phyloP scores from a whole-genome alignment of 30 jellyfish, hydroid and myxozoan species.

The Hydractinia symbiolongicarpus region DNA sequence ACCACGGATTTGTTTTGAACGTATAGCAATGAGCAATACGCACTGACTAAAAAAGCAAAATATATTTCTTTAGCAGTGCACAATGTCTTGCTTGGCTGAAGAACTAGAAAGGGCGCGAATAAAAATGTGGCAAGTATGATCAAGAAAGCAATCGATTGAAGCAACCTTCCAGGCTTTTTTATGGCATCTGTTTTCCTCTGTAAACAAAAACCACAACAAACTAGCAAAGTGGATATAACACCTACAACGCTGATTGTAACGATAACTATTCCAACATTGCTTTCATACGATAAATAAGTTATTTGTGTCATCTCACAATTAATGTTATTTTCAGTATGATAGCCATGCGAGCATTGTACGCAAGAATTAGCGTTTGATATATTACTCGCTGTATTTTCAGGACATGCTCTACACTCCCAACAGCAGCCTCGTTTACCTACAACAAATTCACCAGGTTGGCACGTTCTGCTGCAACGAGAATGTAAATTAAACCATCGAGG shows the following conservation, averaged over 20 bases:
- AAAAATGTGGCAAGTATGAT: not conserved
- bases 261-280: not conserved
- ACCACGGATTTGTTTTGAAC: slow-evolving; percentile 1
- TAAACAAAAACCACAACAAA: not conserved
- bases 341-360: slow-evolving; percentile 8
- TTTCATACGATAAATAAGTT: not conserved
- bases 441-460: slow-evolving; percentile 2
- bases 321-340: not conserved
- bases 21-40: not conserved
- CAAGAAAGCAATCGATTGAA: not conserved
- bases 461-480: slow-evolving; percentile 5
- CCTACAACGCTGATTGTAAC: not conserved
- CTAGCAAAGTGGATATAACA: not conserved
- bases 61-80: slow-evolving; percentile 4
- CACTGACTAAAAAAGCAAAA: not conserved
- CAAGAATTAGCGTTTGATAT: not conserved
- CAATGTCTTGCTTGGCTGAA: not conserved
- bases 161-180: not conserved
- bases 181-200: not conserved
- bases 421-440: slow-evolving; percentile 2
- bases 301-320: not conserved
- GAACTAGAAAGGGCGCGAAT: not conserved
- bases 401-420: not conserved
- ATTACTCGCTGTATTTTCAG: not conserved
- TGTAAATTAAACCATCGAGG: not conserved